Conservation (phyloP, 2,797 vertebrate genomes). For the Enteromius afrohamiltoni region DNA sequence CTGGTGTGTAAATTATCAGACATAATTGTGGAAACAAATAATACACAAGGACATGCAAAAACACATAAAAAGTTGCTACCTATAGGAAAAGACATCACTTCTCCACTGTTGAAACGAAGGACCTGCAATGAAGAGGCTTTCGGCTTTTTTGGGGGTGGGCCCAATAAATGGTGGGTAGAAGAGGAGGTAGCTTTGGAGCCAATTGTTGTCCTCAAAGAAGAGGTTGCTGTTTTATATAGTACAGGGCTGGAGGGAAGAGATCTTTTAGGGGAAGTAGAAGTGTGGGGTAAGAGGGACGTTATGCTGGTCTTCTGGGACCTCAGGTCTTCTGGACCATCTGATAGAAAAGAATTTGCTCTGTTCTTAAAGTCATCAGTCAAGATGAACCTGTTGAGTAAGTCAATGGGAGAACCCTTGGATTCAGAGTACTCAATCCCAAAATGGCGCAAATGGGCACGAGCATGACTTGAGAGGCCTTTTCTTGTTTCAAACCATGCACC, state of each 20-base stretch:
- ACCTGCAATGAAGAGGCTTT: slow-evolving; percentile 84
- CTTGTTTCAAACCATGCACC: slow-evolving; percentile 96
- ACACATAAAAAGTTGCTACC: slow-evolving; percentile 73
- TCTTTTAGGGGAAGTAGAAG: slow-evolving; percentile 66
- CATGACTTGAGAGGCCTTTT: slow-evolving; percentile 92
- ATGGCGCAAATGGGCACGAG: slow-evolving; percentile 91
- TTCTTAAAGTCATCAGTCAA: slow-evolving; percentile 89
- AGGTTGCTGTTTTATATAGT: slow-evolving; percentile 72
- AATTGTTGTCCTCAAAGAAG: slow-evolving; percentile 65
- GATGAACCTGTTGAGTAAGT: slow-evolving; percentile 89
- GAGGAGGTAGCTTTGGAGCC: slow-evolving; percentile 79
- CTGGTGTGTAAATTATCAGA: background rate
- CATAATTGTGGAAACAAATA: background rate
- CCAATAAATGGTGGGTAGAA: slow-evolving; percentile 75
- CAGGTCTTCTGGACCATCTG: slow-evolving; percentile 70
- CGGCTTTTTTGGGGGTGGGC: slow-evolving; percentile 79
- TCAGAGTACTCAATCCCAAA: slow-evolving; percentile 92
- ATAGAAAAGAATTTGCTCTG: slow-evolving; percentile 76
- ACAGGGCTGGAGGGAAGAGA: slow-evolving; percentile 63
- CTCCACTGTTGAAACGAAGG: slow-evolving; percentile 86
- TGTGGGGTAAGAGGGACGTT: slow-evolving; percentile 65
- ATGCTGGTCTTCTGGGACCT: slow-evolving; percentile 61
- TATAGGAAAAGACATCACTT: slow-evolving; percentile 82
- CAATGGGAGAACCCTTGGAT: slow-evolving; percentile 91
- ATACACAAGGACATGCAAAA: slow-evolving; percentile 20